Percentiles rank a stretch among this genome's conserved stretches.
Evolutionary conservation across 2,113 vertebrate species (phyloP).

Genomic region (Gavialis gangeticus): DNA sequence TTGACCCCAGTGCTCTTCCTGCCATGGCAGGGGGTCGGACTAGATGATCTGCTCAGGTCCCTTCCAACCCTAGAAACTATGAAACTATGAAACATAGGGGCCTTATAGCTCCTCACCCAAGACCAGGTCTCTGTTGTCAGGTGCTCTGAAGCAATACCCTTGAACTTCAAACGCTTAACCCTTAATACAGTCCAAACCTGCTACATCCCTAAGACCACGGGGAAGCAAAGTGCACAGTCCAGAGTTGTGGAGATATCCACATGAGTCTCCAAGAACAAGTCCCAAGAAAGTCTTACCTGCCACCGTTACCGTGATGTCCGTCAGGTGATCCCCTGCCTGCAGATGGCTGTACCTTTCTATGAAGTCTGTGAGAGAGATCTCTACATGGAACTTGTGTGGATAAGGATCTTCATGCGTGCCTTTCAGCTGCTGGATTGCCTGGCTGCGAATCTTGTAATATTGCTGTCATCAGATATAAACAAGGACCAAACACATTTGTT

Average conservation of each 20-base stretch:
- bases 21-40: no score
- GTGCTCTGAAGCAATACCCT: neutral
- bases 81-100: no score
- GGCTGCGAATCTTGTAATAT: slow-evolving; percentile 97
- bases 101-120: neutral
- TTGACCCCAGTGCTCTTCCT: no score
- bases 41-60: no score
- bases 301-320: slow-evolving; percentile 83
- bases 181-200: neutral
- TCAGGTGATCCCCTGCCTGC: slow-evolving; percentile 91
- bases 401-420: slow-evolving; percentile 91
- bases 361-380: slow-evolving; percentile 92
- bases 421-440: slow-evolving; percentile 92
- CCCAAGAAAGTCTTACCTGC: slow-evolving; percentile 82
- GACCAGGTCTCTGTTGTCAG: neutral
- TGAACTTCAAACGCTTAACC: neutral
- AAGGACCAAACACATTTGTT: neutral
- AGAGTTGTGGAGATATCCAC: neutral
- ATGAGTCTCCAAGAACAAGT: neutral
- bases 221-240: neutral
- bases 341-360: slow-evolving; percentile 90
- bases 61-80: no score
- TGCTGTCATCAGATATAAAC: slow-evolving; percentile 81
- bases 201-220: neutral
- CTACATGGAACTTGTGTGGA: slow-evolving; percentile 95